Base-by-base conservation (phyloP, 2,888 invertebrate species). In the Tolmerus cingulatus region DNA sequence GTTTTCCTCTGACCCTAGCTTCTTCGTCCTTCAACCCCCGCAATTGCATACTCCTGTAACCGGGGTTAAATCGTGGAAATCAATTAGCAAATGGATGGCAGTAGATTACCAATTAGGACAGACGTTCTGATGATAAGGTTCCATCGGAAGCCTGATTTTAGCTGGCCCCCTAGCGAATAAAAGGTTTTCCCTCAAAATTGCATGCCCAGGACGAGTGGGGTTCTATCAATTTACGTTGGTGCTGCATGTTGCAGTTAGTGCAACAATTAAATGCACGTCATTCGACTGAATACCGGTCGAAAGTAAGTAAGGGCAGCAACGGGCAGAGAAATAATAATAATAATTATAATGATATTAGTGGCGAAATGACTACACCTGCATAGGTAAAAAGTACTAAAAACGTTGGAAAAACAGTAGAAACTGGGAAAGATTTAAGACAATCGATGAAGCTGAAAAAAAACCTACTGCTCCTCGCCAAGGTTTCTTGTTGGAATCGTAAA, bases 191-290 rank as follows among this genome's bases (percentile, higher is more conserved):
- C 34, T 82, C 40, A 46, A 82, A 82, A 82, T 82, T 66, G 66
- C 82, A 82, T 82, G 66, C 7, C 55, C 27, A 5, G 55, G 30
- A 3, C 5, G 16, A 16, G 51, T 19, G n/a, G 19, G n/a, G 2
- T 27, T 27, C 34, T 82, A n/a, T 82, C 37, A 82, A 40, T 82
- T n/a, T 82, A 82, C 55, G 66, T 16, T 1, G 40, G n/a, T 46
- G 51, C 34, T 46, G 51, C 46, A 81, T 81, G 16, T 27, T 81
- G 81, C 81, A 81, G 81, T 27, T 81, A 81, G 55, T 81, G 81
- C 81, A 81, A 34, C 81, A 81, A 81, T 81, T 81, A 81, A 14
- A 81, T 81, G 81, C 81, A 81, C 81, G 81, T 81, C 81, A 81
- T n/a, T 51, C 81, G 4, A 3, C n/a, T 23, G 30, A 55, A 55